These are phyloP conservation scores for Diaperis boleti DNA, from an alignment of 2,888 invertebrate genomes.

Conservation along the genomic window DNA sequence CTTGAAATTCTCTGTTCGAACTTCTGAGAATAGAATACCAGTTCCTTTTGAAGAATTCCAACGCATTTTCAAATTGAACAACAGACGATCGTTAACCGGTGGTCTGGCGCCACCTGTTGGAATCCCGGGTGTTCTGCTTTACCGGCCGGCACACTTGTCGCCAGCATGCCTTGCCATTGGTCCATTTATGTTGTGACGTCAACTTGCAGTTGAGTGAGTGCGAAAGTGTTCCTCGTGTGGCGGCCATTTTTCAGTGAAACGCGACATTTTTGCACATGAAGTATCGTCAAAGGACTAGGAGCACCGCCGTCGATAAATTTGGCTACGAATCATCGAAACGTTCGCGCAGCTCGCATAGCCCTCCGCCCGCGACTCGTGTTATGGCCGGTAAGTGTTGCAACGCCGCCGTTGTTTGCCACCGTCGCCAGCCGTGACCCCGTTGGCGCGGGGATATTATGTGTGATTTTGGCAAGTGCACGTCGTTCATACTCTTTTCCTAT, in stretches of 20 bases:
- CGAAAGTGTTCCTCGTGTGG: conserved; percentile 58
- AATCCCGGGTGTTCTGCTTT: neutral
- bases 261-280: conserved; percentile 53
- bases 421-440: conserved; percentile 63
- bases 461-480: conserved; percentile 56
- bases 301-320: conserved; percentile 53
- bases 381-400: conserved; percentile 82
- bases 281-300: conserved; percentile 57
- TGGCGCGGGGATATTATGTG: conserved; percentile 54
- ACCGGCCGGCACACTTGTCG: conserved; percentile 20
- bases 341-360: conserved; percentile 51
- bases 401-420: conserved; percentile 55
- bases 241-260: conserved; percentile 54
- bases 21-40: no score
- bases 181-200: conserved; percentile 37
- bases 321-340: conserved; percentile 55
- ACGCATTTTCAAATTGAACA: neutral
- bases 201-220: conserved; percentile 50
- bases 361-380: conserved; percentile 69
- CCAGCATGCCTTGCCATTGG: conserved; percentile 14
- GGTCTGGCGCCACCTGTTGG: conserved; percentile 24
- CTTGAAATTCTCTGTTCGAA: no score
- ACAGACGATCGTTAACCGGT: neutral
- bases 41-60: no score
- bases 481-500: conserved; percentile 54